Percentiles rank a stretch among this genome's conserved stretches.
Evolutionary conservation across 2,797 vertebrate species (phyloP).

Genomic region (Mycteria americana): DNA sequence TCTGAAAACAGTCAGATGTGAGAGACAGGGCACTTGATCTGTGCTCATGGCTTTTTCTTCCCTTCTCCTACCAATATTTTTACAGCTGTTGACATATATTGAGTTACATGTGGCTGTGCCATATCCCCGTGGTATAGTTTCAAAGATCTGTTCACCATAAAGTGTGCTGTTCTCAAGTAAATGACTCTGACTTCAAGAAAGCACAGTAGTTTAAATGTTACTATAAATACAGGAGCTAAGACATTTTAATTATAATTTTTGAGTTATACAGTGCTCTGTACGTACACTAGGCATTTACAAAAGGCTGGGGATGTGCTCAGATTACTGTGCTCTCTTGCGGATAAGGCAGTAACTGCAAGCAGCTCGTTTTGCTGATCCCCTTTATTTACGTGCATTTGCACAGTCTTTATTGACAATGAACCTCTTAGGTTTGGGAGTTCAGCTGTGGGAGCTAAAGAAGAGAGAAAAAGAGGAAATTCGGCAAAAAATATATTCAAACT

Average conservation of each 20-base stretch:
- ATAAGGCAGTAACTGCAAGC: conserved; percentile 73
- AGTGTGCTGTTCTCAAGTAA: conserved; percentile 82
- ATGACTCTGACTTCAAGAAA: conserved; percentile 85
- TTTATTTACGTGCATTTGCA: background rate
- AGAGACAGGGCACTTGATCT: conserved; percentile 82
- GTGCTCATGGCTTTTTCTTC: conserved; percentile 71
- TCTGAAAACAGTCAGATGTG: conserved; percentile 78
- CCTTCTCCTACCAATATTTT: conserved; percentile 82
- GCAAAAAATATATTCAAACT: background rate
- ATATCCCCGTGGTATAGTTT: conserved; percentile 82
- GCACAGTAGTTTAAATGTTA: conserved; percentile 85
- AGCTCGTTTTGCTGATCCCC: background rate
- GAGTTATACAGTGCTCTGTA: conserved; percentile 79
- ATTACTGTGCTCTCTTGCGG: conserved; percentile 80
- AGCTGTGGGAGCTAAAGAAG: background rate
- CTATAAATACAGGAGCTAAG: conserved; percentile 85
- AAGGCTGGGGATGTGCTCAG: conserved; percentile 68
- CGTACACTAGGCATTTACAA: conserved; percentile 74
- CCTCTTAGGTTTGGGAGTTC: background rate
- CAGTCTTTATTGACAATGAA: conserved; percentile 9
- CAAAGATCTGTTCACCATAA: conserved; percentile 86
- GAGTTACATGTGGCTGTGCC: conserved; percentile 86
- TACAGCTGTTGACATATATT: conserved; percentile 91
- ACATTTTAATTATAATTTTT: conserved; percentile 88
- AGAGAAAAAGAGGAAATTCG: background rate